Conservation (phyloP, 1,140 invertebrate species). For the Tenebrio molitor region DNA sequence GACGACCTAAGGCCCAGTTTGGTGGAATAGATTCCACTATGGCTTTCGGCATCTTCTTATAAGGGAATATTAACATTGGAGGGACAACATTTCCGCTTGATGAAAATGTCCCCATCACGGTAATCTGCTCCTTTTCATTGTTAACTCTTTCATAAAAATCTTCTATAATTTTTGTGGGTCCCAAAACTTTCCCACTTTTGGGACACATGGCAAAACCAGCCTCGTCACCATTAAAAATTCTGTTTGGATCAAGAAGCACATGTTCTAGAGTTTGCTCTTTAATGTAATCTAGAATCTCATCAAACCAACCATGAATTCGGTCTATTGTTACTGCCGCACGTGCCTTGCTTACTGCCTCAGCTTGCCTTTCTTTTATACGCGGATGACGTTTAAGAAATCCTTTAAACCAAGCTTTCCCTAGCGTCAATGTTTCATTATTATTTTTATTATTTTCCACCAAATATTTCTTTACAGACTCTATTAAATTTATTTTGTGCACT, state of each 20-base stretch:
- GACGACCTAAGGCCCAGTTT: neutral
- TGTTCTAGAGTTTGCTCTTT: conserved; percentile 10
- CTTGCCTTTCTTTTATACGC: conserved; percentile 19
- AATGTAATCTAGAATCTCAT: conserved; percentile 16
- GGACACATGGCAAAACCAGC: conserved; percentile 17
- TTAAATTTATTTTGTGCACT: conserved; percentile 33
- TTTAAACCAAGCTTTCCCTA: conserved; percentile 33
- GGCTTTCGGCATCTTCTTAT: conserved; percentile 49
- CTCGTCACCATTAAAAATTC: conserved; percentile 42
- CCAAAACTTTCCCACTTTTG: conserved; percentile 12
- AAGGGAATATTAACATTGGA: conserved; percentile 60
- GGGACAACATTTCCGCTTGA: conserved; percentile 52
- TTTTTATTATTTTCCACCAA: conserved; percentile 21
- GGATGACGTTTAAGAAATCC: conserved; percentile 25
- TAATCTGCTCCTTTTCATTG: conserved; percentile 26
- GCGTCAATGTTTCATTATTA: conserved; percentile 37
- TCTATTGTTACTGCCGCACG: conserved; percentile 34
- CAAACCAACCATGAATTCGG: conserved; percentile 17
- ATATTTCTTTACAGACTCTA: neutral
- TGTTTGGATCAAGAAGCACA: conserved; percentile 8
- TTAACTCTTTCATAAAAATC: conserved; percentile 24
- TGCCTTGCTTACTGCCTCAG: conserved; percentile 15
- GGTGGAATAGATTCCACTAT: conserved; percentile 57
- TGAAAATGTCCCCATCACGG: conserved; percentile 37
- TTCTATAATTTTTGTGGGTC: neutral